These are phyloP conservation scores for Aphelinus certus DNA, from an alignment of 1,140 invertebrate genomes.

Conservation along the genomic window DNA sequence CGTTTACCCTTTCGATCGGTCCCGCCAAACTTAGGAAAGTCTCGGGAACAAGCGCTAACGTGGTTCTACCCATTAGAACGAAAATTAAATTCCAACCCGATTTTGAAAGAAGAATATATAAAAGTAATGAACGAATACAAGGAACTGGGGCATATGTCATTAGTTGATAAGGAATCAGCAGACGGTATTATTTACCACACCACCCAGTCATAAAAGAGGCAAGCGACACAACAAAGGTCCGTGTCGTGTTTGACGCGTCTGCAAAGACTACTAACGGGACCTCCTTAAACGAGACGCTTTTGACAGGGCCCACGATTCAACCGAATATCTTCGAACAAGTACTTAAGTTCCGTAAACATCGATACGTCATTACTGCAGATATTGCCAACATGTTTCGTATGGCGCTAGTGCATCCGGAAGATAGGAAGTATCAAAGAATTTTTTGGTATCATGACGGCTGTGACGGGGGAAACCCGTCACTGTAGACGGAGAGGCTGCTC, in stretches of 20 bases:
- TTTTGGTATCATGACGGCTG: background rate
- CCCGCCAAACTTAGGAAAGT: constrained; percentile 28
- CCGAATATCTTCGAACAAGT: background rate
- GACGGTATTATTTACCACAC: background rate
- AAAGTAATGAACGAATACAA: background rate
- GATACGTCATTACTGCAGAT: background rate
- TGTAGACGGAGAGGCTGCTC: too few species aligned
- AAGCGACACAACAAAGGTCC: background rate
- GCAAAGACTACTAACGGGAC: background rate
- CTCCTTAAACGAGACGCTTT: background rate
- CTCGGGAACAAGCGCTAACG: constrained; percentile 18
- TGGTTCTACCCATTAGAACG: constrained; percentile 15
- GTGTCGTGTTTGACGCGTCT: background rate
- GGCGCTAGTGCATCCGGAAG: background rate
- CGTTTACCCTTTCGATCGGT: constrained; percentile 22
- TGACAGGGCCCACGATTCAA: background rate
- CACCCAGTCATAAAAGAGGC: background rate
- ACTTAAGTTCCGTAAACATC: background rate
- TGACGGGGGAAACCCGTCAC: too few species aligned
- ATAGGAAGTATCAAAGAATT: constrained; percentile 7
- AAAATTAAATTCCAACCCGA: constrained; percentile 19
- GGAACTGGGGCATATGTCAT: background rate
- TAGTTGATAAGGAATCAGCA: background rate
- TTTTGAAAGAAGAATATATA: background rate
- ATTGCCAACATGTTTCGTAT: background rate